These are phyloP conservation scores for Takifugu flavidus DNA, from an alignment of 2,113 vertebrate genomes.

Conservation along the genomic window DNA sequence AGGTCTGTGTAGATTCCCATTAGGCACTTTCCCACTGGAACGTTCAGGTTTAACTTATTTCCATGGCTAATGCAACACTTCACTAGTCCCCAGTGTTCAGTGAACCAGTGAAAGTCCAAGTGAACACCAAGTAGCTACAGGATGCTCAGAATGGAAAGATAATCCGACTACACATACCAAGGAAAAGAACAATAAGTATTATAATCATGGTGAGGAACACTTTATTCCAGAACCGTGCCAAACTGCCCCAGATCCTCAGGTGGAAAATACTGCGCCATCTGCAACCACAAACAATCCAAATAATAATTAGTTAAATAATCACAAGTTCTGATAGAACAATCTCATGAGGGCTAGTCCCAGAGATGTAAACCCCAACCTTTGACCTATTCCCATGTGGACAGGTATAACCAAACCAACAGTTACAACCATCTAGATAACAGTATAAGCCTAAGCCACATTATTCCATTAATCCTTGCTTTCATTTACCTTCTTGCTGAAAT, in stretches of 20 bases:
- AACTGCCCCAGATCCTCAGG: slow-evolving; percentile 81
- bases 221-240: slow-evolving; percentile 88
- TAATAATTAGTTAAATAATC: too few relatives aligned
- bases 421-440: too few relatives aligned
- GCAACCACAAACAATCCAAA: slow-evolving; percentile 47
- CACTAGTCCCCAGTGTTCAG: not conserved
- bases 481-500: slow-evolving; percentile 84
- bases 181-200: slow-evolving; percentile 87
- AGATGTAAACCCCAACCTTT: too few relatives aligned
- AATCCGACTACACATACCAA: slow-evolving; percentile 74
- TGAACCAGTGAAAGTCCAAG: not conserved
- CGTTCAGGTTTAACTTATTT: not conserved
- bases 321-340: too few relatives aligned
- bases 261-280: slow-evolving; percentile 90
- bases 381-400: too few relatives aligned
- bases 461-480: not conserved
- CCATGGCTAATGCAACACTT: not conserved
- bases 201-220: slow-evolving; percentile 93
- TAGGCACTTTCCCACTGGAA: not conserved
- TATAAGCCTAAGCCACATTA: not conserved
- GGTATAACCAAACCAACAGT: too few relatives aligned
- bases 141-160: not conserved
- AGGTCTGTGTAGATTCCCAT: not conserved
- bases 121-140: not conserved
- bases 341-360: too few relatives aligned